Evolutionary conservation across 2,888 invertebrate species (phyloP), one percentile per base, ranked within the genome.

Genomic region (Trachelus troglodyta): DNA sequence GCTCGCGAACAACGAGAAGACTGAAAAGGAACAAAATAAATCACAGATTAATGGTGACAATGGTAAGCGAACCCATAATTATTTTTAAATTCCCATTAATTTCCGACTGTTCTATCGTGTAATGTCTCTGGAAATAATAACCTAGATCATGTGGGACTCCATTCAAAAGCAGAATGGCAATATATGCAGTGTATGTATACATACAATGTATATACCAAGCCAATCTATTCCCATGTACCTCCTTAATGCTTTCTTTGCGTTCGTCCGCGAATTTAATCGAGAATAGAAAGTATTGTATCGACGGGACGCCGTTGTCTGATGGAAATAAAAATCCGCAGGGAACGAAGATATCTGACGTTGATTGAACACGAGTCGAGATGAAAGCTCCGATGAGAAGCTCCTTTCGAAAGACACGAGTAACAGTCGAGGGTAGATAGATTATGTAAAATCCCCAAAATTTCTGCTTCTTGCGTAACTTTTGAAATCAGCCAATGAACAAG

Each of bases 31-130:
- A 56, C 85, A 79, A 89, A 91, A 83, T 86, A 89, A 82, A 82
- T 83, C 79, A 83, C 88, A 83, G 83, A 87, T 82, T 76, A 92
- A 92, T 84, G 92, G 91, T 74, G 92, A 92, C 85, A 85, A 87
- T 81, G 90, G 92, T 92, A 88, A 92, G 92, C 91, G 76, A 56
- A 23, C 2, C 2, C 1, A 56, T 40, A 0, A 6, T 6, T 9
- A 56, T 56, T 56, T 9, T 56, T 56, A 56, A 9, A 56, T 23
- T 15, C 15, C 2, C 6, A 23, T 56, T 56, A 23, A 9, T 6
- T 2, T 56, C 2, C 40, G 40, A 23, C 23, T 23, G 0, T 23
- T 9, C 23, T 9, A 9, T 23, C 6, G 0, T 23, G 4, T 9
- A 23, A 56, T 56, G 23, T 56, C 23, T 23, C 1, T 56, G 23